Evolutionary conservation across 2,113 vertebrate species (phyloP), one percentile per base, ranked within the genome.

Genomic region (Mesoclemmys tuberculata): DNA sequence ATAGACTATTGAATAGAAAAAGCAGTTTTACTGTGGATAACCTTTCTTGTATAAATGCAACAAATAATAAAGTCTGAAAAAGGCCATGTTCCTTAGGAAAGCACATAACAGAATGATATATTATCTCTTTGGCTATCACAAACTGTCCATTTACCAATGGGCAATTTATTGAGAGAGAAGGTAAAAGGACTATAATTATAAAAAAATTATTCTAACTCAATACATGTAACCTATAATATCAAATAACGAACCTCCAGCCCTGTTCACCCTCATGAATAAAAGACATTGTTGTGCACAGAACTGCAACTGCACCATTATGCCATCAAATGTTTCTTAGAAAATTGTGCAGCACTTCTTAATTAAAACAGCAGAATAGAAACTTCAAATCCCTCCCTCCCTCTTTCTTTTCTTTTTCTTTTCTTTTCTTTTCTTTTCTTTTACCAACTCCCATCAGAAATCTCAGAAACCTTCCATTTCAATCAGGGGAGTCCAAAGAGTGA

Each of bases 1-100:
- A 97, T 35, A 97, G 97, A 97, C 95, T 95, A 92, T 83, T 97
- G 96, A 97, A 98, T n/a, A 97, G 95, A 96, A 98, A 95, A 97
- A 94, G 87, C 92, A 88, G 90, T 87, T 97, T 98, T 97, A 95
- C 90, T 96, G 90, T 41, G 58, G 88, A 61, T 97, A 98, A 96
- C 95, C 92, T 92, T 97, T 97, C 87, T 95, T 95, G 92, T 96
- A 91, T 96, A 97, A 98, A 96, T 95, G 85, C 91, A 98, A 89
- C 84, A 94, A 97, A 97, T 96, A 98, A 96, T 96, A 88, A 94
- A 97, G 90, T 84, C 84, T 92, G 93, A 96, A 88, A 92, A 87
- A 85, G 80, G 82, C 77, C 68, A 51, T 93, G 61, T 48, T 97
- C 31, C 89, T 87, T 79, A 89, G 93, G 58, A 95, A 96, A 75